These are phyloP conservation scores for Saccostrea cuccullata DNA, from an alignment of 1,140 invertebrate genomes.

Conservation along the genomic window DNA sequence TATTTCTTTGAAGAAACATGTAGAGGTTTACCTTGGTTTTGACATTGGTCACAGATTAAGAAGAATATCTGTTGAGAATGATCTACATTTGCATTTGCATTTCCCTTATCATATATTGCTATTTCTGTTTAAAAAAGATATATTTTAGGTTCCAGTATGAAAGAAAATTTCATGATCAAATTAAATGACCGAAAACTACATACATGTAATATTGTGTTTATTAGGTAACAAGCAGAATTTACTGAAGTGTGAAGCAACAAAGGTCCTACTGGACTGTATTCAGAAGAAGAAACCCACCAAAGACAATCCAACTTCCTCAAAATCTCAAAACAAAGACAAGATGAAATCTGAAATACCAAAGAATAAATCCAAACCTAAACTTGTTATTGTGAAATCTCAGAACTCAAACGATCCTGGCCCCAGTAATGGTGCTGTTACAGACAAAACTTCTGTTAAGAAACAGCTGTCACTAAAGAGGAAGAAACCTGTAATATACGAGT, in stretches of 20 bases:
- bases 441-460: neutral
- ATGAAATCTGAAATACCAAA: neutral
- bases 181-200: no score
- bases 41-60: no score
- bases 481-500: slow-evolving; percentile 44
- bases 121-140: neutral
- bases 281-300: slow-evolving; percentile 40
- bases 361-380: slow-evolving; percentile 51
- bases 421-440: neutral
- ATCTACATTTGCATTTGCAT: no score
- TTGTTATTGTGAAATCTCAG: slow-evolving; percentile 61
- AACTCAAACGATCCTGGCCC: slow-evolving; percentile 58
- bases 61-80: no score
- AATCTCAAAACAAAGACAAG: neutral
- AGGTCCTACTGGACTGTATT: slow-evolving; percentile 61
- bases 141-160: neutral
- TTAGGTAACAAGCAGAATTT: slow-evolving; percentile 62
- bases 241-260: slow-evolving; percentile 48
- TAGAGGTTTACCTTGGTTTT: no score
- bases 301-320: neutral
- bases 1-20: no score
- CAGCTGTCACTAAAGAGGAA: slow-evolving; percentile 36
- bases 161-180: no score
- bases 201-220: slow-evolving; percentile 1
- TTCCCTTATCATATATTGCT: no score